Evolutionary conservation across 2,113 vertebrate genomes (phyloP), one percentile per base, ranked within the genome.

Genomic region (Ceyx cyanopectus): DNA sequence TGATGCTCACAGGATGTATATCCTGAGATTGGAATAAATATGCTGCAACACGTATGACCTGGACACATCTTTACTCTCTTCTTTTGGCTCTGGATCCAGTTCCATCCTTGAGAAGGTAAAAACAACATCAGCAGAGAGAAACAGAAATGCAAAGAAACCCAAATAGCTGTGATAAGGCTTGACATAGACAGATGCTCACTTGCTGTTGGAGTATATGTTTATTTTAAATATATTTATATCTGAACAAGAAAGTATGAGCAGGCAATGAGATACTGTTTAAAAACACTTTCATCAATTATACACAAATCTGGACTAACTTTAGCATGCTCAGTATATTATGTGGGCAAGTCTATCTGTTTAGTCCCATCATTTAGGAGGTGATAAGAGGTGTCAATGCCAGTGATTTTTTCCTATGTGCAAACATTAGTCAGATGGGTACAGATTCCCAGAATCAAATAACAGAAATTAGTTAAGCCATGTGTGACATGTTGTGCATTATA

Each of bases 1-100:
- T 95, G 94, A 74, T 95, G 79, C 72, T 95, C 34, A 85, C 85
- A 95, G 94, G 87, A 95, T 87, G 85, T 85, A 74, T 89, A 85
- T 76, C 67, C 78, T 80, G 58, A 73, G 70, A 68, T 5, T 85
- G 67, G 61, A 94, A 94, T 69, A 92, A 95, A 91, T 89, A 91
- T 16, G 41, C 40, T 61, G 77, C 84, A 94, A 89, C 67, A 30
- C 29, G 46, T 57, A 66, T 8, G 60, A 92, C 66, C 85, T 91
- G 87, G 67, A 73, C 67, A 80, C 54, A 45, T 76, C 70, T 82
- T 92, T 74, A 51, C 77, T 83, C 93, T 67, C 46, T 85, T 94
- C 30, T 85, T 87, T 85, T 87, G 76, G 63, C 75, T 89, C 51
- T 3, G 2, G 34, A 82, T 76, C 14, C 37, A 70, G 30, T 82